Percentiles rank a stretch among this genome's conserved stretches.
Evolutionary conservation across 2,113 vertebrate genomes (phyloP).

Genomic region (Spilogale gracilis): DNA sequence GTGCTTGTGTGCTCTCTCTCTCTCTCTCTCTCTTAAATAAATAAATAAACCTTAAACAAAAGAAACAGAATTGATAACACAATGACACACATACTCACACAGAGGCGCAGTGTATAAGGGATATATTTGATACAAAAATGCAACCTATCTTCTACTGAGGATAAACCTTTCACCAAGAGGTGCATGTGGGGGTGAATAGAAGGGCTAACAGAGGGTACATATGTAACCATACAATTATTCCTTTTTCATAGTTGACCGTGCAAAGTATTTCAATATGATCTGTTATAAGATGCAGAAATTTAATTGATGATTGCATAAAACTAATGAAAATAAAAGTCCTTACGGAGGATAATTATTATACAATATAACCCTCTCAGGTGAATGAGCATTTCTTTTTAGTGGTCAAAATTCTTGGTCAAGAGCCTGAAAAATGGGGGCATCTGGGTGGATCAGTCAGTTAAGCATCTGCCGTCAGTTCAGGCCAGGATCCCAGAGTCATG

Average conservation of each 20-base stretch:
- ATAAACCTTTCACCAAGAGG: neutral
- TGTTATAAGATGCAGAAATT: neutral
- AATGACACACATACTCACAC: neutral
- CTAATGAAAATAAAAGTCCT: neutral
- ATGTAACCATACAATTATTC: neutral
- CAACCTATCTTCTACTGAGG: neutral
- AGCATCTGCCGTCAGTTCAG: neutral
- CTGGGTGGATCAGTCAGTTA: neutral
- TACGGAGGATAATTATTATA: neutral
- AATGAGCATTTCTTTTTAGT: neutral
- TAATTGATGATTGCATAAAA: neutral
- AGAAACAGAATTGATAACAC: neutral
- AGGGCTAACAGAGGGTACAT: neutral
- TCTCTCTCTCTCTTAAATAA: neutral
- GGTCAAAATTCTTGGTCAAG: neutral
- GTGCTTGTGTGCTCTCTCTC: neutral
- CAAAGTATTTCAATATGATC: neutral
- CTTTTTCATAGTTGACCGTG: neutral
- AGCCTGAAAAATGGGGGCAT: neutral
- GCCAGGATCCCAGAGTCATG: neutral
- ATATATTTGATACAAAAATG: neutral
- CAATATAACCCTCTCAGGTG: neutral
- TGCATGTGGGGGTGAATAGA: neutral
- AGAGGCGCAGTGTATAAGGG: neutral
- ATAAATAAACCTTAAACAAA: neutral